Base-by-base conservation (phyloP, 2,113 vertebrate genomes). In the Ancistrus triradiatus region DNA sequence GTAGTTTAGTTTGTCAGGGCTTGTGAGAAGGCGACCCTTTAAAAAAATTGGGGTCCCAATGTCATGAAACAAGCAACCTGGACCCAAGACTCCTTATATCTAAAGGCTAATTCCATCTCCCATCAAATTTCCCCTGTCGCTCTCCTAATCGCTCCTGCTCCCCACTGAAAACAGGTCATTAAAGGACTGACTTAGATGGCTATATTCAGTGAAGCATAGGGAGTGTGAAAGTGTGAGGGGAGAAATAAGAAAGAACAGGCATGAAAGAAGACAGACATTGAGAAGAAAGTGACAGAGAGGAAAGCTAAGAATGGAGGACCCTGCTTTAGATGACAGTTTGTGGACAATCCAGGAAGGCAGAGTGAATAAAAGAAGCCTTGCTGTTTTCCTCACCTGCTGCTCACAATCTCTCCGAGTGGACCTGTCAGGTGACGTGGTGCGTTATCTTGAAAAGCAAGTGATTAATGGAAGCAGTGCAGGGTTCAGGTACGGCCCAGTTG, bases 401-500 rank as follows among this genome's bases (percentile, higher is more conserved):
- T 44, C 44, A 7, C 58, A 52, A 50, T 64, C 73, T 78, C 59
- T 78, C 59, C 63, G 75, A 78, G 78, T 44, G 62, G 55, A 66
- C 59, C 73, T 79, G 80, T 84, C 81, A 78, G 73, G 75, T 72
- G 47, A 42, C 31, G 14, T 51, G 63, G 70, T 48, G 75, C 66
- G 77, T 82, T 85, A 87, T 86, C 85, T 84, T 42, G 70, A 83
- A 83, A 78, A 74, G 59, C 74, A 28, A 19, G 80, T 86, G 85
- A 87, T 86, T 89, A 85, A 89, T 86, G 84, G 73, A 74, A 78
- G 69, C 40, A 48, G 63, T 1, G 73, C 55, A 7, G 60, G 66
- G 76, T 69, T 78, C 71, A 67, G 77, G 80, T 74, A 72, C 17
- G 70, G 78, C 69, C 78, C 75, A 81, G 78, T 79, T 69, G 78